Evolutionary conservation across 2,888 invertebrate species (phyloP).

Genomic region (Lithosia quadra): DNA sequence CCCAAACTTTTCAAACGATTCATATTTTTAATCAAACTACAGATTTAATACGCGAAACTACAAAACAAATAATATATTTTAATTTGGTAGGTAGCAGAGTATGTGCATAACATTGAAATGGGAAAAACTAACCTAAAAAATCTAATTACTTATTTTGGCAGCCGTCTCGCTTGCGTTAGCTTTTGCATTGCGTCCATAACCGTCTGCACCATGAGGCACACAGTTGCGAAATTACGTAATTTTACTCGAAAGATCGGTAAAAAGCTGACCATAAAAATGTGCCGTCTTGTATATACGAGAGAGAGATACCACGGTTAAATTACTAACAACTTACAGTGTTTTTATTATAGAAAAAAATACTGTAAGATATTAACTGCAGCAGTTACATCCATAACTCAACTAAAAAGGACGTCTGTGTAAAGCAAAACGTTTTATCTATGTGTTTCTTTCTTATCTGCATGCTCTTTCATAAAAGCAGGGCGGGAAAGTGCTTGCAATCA

Average conservation of each 20-base stretch:
- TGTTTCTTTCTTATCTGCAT: no score
- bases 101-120: not conserved
- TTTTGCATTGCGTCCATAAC: constrained; percentile 10
- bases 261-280: not conserved
- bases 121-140: not conserved
- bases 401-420: not conserved
- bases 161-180: constrained; percentile 12
- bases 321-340: not conserved
- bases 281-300: not conserved
- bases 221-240: not conserved
- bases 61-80: not conserved
- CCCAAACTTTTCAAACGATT: no score
- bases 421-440: not conserved
- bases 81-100: not conserved
- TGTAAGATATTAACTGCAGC: not conserved
- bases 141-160: constrained; percentile 4
- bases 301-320: not conserved
- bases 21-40: no score
- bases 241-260: not conserved
- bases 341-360: not conserved
- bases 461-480: no score
- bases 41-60: not conserved
- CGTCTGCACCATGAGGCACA: not conserved
- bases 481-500: no score
- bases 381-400: not conserved